Evolutionary conservation across 2,888 invertebrate genomes (phyloP).

Genomic region (Acholoe squamosa): DNA sequence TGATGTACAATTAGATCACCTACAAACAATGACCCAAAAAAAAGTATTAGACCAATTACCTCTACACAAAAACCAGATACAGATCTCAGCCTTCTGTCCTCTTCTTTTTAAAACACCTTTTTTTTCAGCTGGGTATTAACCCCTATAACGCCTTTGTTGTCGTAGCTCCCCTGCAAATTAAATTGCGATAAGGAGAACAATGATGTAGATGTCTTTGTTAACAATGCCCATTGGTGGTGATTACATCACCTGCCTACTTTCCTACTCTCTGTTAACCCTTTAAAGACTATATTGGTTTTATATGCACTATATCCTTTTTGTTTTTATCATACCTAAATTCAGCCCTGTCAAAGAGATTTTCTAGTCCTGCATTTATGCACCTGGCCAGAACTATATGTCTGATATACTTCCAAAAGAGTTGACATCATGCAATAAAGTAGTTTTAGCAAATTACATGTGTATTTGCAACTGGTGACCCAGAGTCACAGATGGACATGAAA

Average conservation of each 20-base stretch:
- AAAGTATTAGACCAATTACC: neutral
- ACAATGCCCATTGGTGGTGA: neutral
- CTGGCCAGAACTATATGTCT: too few relatives aligned
- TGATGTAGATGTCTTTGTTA: slow-evolving; percentile 25
- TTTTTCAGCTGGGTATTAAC: slow-evolving; percentile 23
- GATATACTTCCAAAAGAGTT: too few relatives aligned
- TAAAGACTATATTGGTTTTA: too few relatives aligned
- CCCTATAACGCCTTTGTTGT: neutral
- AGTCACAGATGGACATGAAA: too few relatives aligned
- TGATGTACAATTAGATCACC: slow-evolving; percentile 49
- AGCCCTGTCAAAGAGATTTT: too few relatives aligned
- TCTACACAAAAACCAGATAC: neutral
- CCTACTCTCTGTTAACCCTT: too few relatives aligned
- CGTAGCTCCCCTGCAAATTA: neutral
- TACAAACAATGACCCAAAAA: neutral
- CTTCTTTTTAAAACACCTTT: neutral
- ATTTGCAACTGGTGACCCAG: too few relatives aligned
- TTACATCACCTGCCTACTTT: slow-evolving; percentile 12
- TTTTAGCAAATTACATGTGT: too few relatives aligned
- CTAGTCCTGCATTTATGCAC: too few relatives aligned
- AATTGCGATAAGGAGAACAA: slow-evolving; percentile 28
- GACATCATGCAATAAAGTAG: too few relatives aligned
- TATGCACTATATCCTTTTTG: too few relatives aligned
- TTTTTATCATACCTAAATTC: too few relatives aligned
- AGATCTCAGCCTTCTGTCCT: neutral